phyloP scores from a whole-genome alignment of 2,797 vertebrate species.

The Zenarchopterus dispar region DNA sequence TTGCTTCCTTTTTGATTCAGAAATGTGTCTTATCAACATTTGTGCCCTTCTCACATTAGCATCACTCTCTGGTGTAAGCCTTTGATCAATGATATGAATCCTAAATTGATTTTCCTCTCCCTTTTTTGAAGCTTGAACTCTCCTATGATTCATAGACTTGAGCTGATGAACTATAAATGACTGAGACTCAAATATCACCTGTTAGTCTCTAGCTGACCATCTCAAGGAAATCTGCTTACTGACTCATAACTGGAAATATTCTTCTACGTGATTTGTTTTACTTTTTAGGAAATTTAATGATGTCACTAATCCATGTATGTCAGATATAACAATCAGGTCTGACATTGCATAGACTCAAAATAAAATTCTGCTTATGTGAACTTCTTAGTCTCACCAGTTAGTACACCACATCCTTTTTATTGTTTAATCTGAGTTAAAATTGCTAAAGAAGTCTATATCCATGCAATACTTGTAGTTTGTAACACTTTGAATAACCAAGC shows the following conservation, averaged over 20 bases:
- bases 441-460: no score
- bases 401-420: no score
- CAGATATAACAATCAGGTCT: no score
- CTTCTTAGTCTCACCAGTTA: no score
- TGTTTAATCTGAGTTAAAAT: no score
- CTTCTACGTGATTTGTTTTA: background rate
- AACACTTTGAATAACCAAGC: no score
- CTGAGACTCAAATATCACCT: conserved; percentile 29
- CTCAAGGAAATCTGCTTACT: background rate
- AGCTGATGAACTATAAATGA: conserved; percentile 23
- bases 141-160: conserved; percentile 6
- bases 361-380: no score
- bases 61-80: conserved; percentile 34
- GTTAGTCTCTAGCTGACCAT: conserved; percentile 15
- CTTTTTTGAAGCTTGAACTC: conserved; percentile 7
- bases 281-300: background rate
- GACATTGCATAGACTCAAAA: no score
- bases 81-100: conserved; percentile 34
- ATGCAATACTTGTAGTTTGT: no score
- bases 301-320: no score
- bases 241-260: no score
- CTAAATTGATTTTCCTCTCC: conserved; percentile 8
- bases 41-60: conserved; percentile 10
- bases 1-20: no score
- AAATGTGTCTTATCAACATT: conserved; percentile 2